Evolutionary conservation across 2,888 invertebrate species (phyloP).

Genomic region (Drosophila borealis): DNA sequence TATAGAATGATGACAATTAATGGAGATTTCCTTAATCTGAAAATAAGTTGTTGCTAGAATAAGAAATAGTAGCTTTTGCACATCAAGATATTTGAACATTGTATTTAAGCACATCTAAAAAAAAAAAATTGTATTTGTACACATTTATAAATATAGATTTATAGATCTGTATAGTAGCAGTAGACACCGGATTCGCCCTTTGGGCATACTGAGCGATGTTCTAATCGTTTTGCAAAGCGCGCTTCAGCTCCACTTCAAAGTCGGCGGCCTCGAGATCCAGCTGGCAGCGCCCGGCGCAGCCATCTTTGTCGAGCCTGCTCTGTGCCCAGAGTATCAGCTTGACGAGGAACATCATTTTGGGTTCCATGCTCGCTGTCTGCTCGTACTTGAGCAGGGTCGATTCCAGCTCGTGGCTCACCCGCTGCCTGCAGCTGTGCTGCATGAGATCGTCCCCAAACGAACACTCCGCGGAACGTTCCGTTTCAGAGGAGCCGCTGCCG

Average conservation of each 20-base stretch:
- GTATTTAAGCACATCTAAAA: conserved; percentile 63
- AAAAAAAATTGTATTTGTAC: conserved; percentile 43
- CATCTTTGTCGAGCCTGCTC: conserved; percentile 49
- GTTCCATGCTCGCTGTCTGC: conserved; percentile 43
- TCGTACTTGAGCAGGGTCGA: conserved; percentile 22
- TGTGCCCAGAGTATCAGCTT: conserved; percentile 71
- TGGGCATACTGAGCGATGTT: conserved; percentile 1
- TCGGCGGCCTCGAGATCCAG: conserved; percentile 50
- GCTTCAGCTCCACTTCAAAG: conserved; percentile 61
- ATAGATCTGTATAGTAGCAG: conserved; percentile 44
- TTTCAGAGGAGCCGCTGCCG: neutral
- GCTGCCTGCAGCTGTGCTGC: neutral
- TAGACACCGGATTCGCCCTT: conserved; percentile 44
- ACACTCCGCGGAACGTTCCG: conserved; percentile 6
- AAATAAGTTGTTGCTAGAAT: neutral
- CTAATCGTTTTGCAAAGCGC: conserved; percentile 45
- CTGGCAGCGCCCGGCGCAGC: conserved; percentile 19
- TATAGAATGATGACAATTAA: too few relatives aligned
- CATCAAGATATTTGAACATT: conserved; percentile 65
- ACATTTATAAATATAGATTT: conserved; percentile 40
- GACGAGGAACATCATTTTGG: conserved; percentile 64
- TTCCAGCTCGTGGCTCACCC: conserved; percentile 30
- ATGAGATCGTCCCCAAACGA: conserved; percentile 11
- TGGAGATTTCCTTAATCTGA: too few relatives aligned
- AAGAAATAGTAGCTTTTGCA: conserved; percentile 15